Conservation (phyloP, 2,113 vertebrate species). For the Connochaetes taurinus region DNA sequence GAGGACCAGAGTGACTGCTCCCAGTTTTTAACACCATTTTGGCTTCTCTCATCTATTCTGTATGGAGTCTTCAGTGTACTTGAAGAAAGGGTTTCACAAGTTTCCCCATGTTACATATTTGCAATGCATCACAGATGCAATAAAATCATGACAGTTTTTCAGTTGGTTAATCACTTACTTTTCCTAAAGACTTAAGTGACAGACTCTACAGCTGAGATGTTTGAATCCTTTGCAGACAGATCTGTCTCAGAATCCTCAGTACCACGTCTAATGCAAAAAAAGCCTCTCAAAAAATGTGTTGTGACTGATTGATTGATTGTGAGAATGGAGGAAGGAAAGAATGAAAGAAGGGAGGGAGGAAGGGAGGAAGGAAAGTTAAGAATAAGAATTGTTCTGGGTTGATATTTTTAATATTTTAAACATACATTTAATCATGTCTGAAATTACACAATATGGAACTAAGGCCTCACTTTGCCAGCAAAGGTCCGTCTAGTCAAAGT, state of each 20-base stretch:
- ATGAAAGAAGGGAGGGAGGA: not conserved
- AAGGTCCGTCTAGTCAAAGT: not conserved
- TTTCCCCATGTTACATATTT: not conserved
- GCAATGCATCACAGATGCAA: not conserved
- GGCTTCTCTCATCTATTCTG: not conserved
- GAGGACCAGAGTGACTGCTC: not conserved
- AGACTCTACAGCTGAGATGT: not conserved
- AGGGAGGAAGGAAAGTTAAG: not conserved
- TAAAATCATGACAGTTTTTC: conserved; percentile 1
- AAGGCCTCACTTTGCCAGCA: not conserved
- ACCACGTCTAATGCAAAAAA: not conserved
- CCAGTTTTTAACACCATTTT: not conserved
- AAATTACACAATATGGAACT: not conserved
- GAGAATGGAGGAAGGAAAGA: not conserved
- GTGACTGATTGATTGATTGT: not conserved
- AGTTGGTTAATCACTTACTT: not conserved
- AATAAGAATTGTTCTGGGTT: not conserved
- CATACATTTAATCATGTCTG: not conserved
- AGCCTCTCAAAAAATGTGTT: not conserved
- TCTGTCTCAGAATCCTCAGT: not conserved
- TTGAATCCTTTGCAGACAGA: not conserved
- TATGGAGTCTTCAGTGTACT: not conserved
- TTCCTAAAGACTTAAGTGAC: not conserved
- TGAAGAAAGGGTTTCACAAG: not conserved
- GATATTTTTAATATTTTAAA: not conserved